These are phyloP conservation scores for Anser brachyrhynchus DNA, from an alignment of 2,113 vertebrate genomes.

Conservation along the genomic window DNA sequence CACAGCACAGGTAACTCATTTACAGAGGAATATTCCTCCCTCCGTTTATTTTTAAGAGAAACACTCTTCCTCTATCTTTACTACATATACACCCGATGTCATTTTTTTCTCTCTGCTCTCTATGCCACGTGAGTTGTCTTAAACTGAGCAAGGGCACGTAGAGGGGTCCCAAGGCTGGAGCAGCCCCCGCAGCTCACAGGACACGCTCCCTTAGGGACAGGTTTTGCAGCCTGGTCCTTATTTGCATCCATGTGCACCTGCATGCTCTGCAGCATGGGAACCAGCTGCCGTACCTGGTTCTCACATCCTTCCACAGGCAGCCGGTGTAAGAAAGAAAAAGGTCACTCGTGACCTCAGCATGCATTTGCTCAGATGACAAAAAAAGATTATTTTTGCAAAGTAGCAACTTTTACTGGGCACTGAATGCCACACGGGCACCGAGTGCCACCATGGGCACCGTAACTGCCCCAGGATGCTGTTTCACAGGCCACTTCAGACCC, in stretches of 20 bases:
- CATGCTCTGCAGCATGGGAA: neutral
- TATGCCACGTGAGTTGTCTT: neutral
- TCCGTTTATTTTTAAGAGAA: neutral
- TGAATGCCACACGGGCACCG: neutral
- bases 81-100: neutral
- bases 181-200: neutral
- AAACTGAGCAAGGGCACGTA: rapidly evolving
- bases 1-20: neutral
- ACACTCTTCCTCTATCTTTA: neutral
- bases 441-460: neutral
- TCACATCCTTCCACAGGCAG: neutral
- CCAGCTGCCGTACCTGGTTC: neutral
- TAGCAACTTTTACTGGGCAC: neutral
- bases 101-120: neutral
- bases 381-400: neutral
- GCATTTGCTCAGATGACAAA: neutral
- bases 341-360: rapidly evolving
- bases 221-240: neutral
- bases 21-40: neutral
- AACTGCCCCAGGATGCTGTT: neutral
- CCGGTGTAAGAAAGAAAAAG: neutral
- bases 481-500: neutral
- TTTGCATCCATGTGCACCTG: neutral
- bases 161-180: neutral
- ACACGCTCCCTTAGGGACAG: neutral